Evolutionary conservation across 2,113 vertebrate genomes (phyloP).

Genomic region (Gadus macrocephalus): DNA sequence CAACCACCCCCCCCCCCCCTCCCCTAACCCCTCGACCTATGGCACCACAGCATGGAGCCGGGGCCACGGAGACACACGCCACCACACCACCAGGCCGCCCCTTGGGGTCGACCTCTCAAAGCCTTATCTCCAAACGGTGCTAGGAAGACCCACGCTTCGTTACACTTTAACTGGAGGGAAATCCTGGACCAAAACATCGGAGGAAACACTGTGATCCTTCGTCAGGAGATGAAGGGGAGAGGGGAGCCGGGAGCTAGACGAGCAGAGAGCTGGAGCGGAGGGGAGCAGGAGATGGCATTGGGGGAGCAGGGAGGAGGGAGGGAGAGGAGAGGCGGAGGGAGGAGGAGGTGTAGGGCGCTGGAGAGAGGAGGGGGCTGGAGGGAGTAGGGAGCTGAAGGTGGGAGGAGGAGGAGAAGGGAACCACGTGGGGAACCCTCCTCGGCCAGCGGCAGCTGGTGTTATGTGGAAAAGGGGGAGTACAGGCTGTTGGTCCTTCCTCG

Average conservation of each 20-base stretch:
- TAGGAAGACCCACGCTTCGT: slow-evolving; percentile 2
- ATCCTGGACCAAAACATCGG: slow-evolving; percentile 37
- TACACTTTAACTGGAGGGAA: slow-evolving; percentile 56
- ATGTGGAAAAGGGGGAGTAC: no score
- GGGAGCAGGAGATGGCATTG: background rate
- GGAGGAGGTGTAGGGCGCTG: no score
- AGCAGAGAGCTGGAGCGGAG: background rate
- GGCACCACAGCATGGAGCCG: background rate
- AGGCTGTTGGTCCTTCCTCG: no score
- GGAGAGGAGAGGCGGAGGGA: no score
- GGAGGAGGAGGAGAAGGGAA: background rate
- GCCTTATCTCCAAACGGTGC: background rate
- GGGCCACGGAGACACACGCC: no score
- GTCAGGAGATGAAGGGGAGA: no score
- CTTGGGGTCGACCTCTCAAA: no score
- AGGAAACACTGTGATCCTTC: slow-evolving; percentile 33
- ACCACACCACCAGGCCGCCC: no score
- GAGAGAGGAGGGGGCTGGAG: background rate
- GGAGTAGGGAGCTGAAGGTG: background rate
- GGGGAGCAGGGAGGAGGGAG: slow-evolving; percentile 5
- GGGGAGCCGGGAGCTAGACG: background rate
- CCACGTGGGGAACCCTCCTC: no score
- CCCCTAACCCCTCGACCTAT: no score
- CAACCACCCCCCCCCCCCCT: no score
- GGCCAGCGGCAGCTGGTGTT: no score